Evolutionary conservation across 2,113 vertebrate genomes (phyloP).

Genomic region (Oryzias melastigma): DNA sequence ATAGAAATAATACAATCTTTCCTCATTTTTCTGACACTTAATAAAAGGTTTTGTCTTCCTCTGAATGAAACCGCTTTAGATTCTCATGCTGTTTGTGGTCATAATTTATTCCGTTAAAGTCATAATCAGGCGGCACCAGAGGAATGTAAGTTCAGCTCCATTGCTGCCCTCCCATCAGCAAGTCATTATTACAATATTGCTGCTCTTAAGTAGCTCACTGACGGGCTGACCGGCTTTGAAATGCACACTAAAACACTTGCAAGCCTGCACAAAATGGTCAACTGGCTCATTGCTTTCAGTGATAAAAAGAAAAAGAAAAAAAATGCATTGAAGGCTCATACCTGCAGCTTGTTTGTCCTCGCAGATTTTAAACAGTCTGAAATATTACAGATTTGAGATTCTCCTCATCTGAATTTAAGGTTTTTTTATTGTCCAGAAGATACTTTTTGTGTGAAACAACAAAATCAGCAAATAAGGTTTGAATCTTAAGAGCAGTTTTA

Average conservation of each 20-base stretch:
- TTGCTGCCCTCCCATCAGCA: conserved; percentile 91
- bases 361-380: conserved; percentile 11
- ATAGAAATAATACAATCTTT: neutral
- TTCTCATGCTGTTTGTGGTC: conserved; percentile 72
- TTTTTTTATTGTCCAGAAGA: neutral
- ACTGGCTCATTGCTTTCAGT: conserved; percentile 92
- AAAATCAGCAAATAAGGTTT: no score
- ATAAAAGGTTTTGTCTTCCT: neutral
- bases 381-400: conserved; percentile 1
- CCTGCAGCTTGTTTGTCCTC: conserved; percentile 80
- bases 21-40: neutral
- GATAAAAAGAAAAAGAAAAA: conserved; percentile 89
- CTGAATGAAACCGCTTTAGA: conserved; percentile 32
- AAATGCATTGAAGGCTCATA: conserved; percentile 79
- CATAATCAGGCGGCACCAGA: conserved; percentile 87
- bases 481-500: no score
- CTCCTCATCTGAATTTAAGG: neutral
- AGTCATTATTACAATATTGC: conserved; percentile 93
- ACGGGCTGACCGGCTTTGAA: conserved; percentile 89
- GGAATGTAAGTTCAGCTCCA: conserved; percentile 92
- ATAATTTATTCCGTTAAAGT: conserved; percentile 85
- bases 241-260: conserved; percentile 87
- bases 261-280: conserved; percentile 86
- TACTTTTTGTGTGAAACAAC: no score
- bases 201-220: conserved; percentile 92